Conservation (phyloP, 2,888 invertebrate species). For the Amphipoea oculea region DNA sequence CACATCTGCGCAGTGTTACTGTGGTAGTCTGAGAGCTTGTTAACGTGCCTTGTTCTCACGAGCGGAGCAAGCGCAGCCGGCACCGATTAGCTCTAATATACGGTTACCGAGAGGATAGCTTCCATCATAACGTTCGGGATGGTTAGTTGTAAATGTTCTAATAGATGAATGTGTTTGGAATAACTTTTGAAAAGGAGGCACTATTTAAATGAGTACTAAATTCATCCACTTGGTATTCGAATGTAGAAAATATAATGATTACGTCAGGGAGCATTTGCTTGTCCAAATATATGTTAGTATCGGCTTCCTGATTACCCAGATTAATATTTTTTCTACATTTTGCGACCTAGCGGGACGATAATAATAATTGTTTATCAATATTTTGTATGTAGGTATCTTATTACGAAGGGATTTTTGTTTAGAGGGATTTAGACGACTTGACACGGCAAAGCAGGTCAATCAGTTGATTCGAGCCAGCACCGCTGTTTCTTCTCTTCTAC, state of each 20-base stretch:
- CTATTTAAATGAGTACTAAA: neutral
- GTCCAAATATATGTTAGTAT: neutral
- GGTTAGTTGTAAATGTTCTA: neutral
- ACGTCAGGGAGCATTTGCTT: neutral
- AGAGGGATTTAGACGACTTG: neutral
- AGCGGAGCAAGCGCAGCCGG: constrained; percentile 39
- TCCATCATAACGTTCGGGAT: neutral
- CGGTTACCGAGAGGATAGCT: neutral
- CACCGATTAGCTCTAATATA: constrained; percentile 25
- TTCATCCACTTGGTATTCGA: no score
- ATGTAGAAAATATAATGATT: neutral
- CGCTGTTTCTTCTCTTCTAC: neutral
- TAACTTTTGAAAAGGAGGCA: neutral
- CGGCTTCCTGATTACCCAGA: neutral
- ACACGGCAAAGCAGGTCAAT: neutral
- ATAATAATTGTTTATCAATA: no score
- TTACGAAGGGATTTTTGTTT: neutral
- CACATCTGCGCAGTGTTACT: constrained; percentile 42
- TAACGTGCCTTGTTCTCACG: constrained; percentile 52
- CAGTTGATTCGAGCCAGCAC: neutral
- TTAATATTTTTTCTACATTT: neutral
- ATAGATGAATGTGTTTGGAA: constrained; percentile 17
- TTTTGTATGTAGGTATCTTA: neutral
- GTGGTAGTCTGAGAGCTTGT: constrained; percentile 34
- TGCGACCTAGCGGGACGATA: no score